Conservation (phyloP, 2,113 vertebrate species). For the Platanista minor region DNA sequence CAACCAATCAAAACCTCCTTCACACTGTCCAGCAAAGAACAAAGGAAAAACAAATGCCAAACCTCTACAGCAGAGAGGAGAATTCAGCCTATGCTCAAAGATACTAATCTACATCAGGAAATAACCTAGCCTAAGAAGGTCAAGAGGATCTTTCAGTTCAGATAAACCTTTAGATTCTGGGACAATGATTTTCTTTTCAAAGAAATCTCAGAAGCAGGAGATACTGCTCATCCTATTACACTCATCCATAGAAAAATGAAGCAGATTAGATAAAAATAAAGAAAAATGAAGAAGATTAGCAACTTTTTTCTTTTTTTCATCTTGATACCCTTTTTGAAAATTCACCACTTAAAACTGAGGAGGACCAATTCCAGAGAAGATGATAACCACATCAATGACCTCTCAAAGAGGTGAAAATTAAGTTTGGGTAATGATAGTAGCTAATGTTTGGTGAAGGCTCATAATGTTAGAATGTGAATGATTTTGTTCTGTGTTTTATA, state of each 20-base stretch:
- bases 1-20: neutral
- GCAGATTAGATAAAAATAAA: neutral
- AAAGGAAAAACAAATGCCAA: neutral
- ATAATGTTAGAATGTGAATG: neutral
- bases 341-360: neutral
- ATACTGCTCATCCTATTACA: neutral
- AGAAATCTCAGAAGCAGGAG: neutral
- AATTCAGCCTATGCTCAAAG: neutral
- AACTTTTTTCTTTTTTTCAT: neutral
- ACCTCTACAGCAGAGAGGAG: neutral
- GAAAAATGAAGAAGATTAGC: neutral
- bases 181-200: neutral
- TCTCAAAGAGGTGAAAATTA: neutral
- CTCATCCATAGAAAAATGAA: neutral
- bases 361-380: neutral
- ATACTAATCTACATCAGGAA: neutral
- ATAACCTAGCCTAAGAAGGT: neutral
- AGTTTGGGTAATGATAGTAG: neutral
- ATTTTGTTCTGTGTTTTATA: neutral
- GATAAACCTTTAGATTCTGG: neutral
- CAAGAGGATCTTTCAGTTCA: neutral
- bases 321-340: conserved; percentile 6
- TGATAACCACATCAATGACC: neutral
- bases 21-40: neutral
- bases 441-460: neutral